Base-by-base conservation (phyloP, 2,888 invertebrate species). In the Dilophus febrilis region DNA sequence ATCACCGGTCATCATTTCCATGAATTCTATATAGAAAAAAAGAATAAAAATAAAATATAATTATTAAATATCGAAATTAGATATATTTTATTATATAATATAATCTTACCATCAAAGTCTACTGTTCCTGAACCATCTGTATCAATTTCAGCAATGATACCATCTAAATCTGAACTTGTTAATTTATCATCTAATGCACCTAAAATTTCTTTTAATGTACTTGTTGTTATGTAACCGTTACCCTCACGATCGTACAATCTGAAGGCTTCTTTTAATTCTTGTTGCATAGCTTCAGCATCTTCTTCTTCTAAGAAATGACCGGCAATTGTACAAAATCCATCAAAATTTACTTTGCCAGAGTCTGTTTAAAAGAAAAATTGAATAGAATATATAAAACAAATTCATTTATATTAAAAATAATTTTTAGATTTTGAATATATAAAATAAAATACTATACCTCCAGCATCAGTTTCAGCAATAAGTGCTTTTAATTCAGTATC, bases 101-200 rank as follows among this genome's bases (percentile, higher is more conserved):
- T 10, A 30, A 22, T 16, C 58, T 59, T 65, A 92, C 92, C 95
- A 70, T 97, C 95, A 63, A 97, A 97, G 65, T 97, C 97, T 49
- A 97, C 95, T 48, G 95, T 97, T 57, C 95, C 95, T 47, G 92
- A 92, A 40, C 94, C 94, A 64, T 95, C 95, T 45, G 92, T 91
- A 66, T 95, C 95, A 54, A 95, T 94, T 69, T 95, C 94, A 53
- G 85, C 82, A 60, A 95, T 95, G 70, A 95, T 95, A 49, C 91
- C 92, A 59, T 95, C 94, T 49, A 95, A 72, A 59, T 94, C 92
- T 38, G 88, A 75, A 55, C 78, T 84, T 48, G 82, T 87, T 29
- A 95, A 72, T 60, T 94, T 92, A 62, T 95, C 95, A 53, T 94
- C 95, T 32, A 86, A 70, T 18, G 88, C 91, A 40, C 79, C 82